phyloP scores from a whole-genome alignment of 2,888 invertebrate genomes.

The Ctena decussata region DNA sequence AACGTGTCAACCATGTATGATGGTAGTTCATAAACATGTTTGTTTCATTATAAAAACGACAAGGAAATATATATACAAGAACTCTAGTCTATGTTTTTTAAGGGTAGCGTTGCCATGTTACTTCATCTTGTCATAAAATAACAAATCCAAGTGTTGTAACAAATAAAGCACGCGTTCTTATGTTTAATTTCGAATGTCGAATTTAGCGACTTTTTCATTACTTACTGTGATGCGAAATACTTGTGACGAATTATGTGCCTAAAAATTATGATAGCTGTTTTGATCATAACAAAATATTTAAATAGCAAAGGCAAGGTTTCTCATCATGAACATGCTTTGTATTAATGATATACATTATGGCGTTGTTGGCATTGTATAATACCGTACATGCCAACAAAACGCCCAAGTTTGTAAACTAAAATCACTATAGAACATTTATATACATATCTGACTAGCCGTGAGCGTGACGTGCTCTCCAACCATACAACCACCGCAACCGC shows the following conservation, averaged over 20 bases:
- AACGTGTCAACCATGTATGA: too few relatives aligned
- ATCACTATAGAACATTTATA: too few relatives aligned
- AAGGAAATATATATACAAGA: too few relatives aligned
- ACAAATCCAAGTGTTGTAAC: neutral
- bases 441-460: too few relatives aligned
- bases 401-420: too few relatives aligned
- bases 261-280: slow-evolving; percentile 9
- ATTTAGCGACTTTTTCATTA: neutral
- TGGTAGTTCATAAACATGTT: too few relatives aligned
- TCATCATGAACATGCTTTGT: slow-evolving; percentile 5
- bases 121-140: slow-evolving; percentile 8
- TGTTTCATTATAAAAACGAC: too few relatives aligned
- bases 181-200: neutral
- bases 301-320: neutral
- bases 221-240: neutral
- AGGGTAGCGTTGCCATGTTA: neutral
- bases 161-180: neutral
- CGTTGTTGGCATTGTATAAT: neutral
- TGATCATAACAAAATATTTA: slow-evolving; percentile 12
- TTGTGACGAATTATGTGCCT: slow-evolving; percentile 1
- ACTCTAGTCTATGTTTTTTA: neutral
- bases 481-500: too few relatives aligned
- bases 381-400: neutral
- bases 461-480: too few relatives aligned
- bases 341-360: slow-evolving; percentile 5